A percentile compares a stretch with the other conserved stretches of the same genome.
Conservation (phyloP, 2,888 invertebrate species). For the Hypsopygia costalis region DNA sequence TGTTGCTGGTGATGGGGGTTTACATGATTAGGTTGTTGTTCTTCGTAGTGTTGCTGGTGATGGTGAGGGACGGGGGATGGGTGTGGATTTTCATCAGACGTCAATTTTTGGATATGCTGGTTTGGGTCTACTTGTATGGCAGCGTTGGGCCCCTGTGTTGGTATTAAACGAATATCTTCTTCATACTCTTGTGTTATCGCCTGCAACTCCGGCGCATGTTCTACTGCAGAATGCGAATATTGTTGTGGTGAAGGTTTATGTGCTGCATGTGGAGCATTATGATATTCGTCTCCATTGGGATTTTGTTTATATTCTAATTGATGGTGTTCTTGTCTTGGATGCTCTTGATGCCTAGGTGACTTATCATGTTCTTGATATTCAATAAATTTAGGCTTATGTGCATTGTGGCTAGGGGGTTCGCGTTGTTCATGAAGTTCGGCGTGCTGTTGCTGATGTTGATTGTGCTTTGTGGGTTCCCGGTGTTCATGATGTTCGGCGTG, state of each 20-base stretch:
- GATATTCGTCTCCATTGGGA: neutral
- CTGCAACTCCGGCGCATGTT: conserved; percentile 29
- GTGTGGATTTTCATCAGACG: conserved; percentile 21
- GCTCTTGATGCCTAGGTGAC: conserved; percentile 15
- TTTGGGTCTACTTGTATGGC: conserved; percentile 50
- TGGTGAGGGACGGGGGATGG: conserved; percentile 15
- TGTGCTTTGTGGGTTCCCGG: conserved; percentile 15
- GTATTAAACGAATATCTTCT: conserved; percentile 45
- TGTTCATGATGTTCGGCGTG: conserved; percentile 25
- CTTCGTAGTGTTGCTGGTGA: conserved; percentile 9
- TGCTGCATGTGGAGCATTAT: conserved; percentile 9
- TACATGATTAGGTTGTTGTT: conserved; percentile 21
- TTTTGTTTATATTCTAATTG: neutral
- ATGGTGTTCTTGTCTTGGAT: conserved; percentile 21
- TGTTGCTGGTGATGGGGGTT: too few relatives aligned
- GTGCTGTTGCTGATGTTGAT: neutral
- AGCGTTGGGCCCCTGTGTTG: conserved; percentile 33
- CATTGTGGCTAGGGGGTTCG: conserved; percentile 12
- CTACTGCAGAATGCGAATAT: conserved; percentile 25
- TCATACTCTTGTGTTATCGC: conserved; percentile 49
- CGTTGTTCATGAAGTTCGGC: conserved; percentile 16
- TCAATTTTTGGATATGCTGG: conserved; percentile 39
- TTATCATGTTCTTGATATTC: conserved; percentile 13
- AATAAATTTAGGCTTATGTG: neutral
- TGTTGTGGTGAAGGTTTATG: conserved; percentile 16